Evolutionary conservation across 2,797 vertebrate genomes (phyloP), one percentile per base, ranked within the genome.

Genomic region (Phataginus tricuspis): DNA sequence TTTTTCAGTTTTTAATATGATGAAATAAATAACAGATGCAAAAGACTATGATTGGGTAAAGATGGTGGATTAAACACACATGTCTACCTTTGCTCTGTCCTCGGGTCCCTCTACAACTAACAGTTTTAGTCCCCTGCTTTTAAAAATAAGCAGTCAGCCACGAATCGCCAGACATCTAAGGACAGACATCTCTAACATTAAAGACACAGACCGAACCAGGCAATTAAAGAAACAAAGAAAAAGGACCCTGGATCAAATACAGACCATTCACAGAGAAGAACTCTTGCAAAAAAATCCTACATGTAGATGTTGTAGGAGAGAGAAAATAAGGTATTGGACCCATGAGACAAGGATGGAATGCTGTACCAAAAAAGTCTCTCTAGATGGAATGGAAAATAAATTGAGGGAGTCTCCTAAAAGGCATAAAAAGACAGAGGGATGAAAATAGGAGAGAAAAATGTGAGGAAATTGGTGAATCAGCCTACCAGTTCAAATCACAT

Each of bases 151-250:
- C 63, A 78, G 77, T n/a, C 57, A 69, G 31, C 21, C 57, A 57
- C 72, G 75, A 82, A 74, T 69, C 61, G 31, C 29, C 72, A 86
- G 53, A 83, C 2, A 86, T 34, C 61, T 29, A 63, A 88, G 63
- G 66, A 69, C 71, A 18, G 19, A 45, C 9, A 45, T 64, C 63
- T 69, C 69, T 39, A 42, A 80, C 49, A 59, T n/a, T 25, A 57
- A 83, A 92, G 92, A 84, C 72, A 45, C n/a, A 78, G 15, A 57
- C 42, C 16, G 64, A 90, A 66, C 27, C 64, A 66, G 63, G 57
- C 85, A 57, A 75, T 80, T 75, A 71, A 86, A 83, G 19, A 91
- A 75, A 90, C 57, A 96, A 90, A 90, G 71, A 37, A 66, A 69
- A 71, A 68, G 51, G 13, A 39, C 37, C 57, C 25, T 29, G 57